phyloP scores from a whole-genome alignment of 2,797 vertebrate species.

The Tamandua tetradactyla region DNA sequence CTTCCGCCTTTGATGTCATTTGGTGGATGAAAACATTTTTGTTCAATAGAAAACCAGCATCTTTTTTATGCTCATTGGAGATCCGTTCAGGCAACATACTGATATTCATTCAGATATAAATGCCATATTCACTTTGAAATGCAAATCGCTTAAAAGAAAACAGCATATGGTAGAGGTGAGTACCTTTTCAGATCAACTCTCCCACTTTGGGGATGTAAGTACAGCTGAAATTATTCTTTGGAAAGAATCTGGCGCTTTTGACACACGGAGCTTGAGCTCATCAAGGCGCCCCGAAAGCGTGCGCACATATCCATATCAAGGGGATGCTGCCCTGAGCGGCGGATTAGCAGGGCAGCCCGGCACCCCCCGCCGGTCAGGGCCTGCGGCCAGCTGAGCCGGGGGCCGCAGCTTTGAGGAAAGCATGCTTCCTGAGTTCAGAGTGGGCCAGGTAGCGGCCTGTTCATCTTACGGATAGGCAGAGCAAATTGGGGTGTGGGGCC shows the following conservation, averaged over 20 bases:
- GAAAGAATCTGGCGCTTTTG: slow-evolving; percentile 84
- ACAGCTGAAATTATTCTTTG: slow-evolving; percentile 85
- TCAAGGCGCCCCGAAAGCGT: slow-evolving; percentile 83
- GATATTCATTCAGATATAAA: slow-evolving; percentile 86
- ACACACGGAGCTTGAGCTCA: slow-evolving; percentile 84
- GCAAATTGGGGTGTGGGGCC: neutral
- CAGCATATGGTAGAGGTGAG: slow-evolving; percentile 87
- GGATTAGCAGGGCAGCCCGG: slow-evolving; percentile 86
- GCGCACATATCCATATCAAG: slow-evolving; percentile 85
- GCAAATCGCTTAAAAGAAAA: slow-evolving; percentile 89
- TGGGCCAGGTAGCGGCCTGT: slow-evolving; percentile 63
- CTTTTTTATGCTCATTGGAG: slow-evolving; percentile 82
- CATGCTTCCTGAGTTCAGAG: slow-evolving; percentile 41
- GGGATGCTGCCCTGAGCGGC: slow-evolving; percentile 77
- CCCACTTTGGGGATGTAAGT: slow-evolving; percentile 82
- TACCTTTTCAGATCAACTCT: slow-evolving; percentile 87
- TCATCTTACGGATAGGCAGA: neutral
- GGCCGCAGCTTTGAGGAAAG: slow-evolving; percentile 63
- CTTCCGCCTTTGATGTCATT: slow-evolving; percentile 83
- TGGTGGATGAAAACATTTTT: slow-evolving; percentile 85
- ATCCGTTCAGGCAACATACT: slow-evolving; percentile 85
- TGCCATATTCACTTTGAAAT: slow-evolving; percentile 87
- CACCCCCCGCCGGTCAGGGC: slow-evolving; percentile 84
- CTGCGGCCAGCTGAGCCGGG: slow-evolving; percentile 81
- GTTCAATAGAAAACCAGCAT: slow-evolving; percentile 84